phyloP scores from a whole-genome alignment of 1,140 invertebrate species.

The Ceratosolen solmsi region DNA sequence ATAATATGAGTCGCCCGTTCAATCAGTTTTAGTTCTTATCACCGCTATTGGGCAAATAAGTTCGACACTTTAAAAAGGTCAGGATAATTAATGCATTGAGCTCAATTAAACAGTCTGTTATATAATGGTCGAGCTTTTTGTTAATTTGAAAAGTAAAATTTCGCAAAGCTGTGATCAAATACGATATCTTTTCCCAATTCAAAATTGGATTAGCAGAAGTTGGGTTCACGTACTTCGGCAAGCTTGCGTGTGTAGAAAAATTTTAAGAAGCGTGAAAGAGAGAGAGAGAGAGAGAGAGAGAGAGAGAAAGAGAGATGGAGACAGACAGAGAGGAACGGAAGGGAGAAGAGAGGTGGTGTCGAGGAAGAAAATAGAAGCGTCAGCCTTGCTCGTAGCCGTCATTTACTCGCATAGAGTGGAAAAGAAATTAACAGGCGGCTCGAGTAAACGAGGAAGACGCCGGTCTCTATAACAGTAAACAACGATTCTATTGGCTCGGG shows the following conservation, averaged over 20 bases:
- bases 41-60: no score
- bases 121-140: not conserved
- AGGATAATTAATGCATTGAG: no score
- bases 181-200: not conserved
- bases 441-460: not conserved
- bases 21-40: no score
- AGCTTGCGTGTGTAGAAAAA: no score
- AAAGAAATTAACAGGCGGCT: not conserved
- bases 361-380: slow-evolving; percentile 41
- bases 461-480: not conserved
- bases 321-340: not conserved
- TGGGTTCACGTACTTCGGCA: not conserved
- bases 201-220: not conserved
- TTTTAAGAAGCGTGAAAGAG: no score
- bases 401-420: not conserved
- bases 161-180: not conserved
- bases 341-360: not conserved
- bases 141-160: not conserved
- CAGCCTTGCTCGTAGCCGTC: not conserved
- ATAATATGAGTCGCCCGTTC: no score
- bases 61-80: no score
- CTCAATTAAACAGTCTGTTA: no score
- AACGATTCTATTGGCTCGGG: not conserved
- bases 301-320: not conserved
- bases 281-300: no score